Conservation (phyloP, 2,113 vertebrate species). For the Podocnemis expansa region DNA sequence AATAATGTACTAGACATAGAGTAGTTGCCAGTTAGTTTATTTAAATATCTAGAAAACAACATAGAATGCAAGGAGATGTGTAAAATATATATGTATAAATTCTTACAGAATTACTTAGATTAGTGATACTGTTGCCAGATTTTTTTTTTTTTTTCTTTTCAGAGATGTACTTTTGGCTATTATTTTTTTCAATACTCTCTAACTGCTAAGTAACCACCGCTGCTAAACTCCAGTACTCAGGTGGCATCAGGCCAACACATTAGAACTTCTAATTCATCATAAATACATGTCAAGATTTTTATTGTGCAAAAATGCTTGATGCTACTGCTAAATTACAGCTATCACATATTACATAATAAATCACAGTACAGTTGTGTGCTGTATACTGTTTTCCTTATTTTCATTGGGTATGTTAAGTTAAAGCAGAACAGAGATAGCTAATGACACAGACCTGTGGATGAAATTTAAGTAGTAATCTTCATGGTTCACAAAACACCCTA, state of each 20-base stretch:
- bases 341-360: conserved; percentile 16
- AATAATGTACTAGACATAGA: not conserved
- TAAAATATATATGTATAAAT: not conserved
- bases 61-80: not conserved
- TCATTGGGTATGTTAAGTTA: not conserved
- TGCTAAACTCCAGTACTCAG: not conserved
- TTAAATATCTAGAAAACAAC: not conserved
- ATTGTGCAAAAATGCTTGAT: conserved; percentile 55
- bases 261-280: conserved; percentile 28
- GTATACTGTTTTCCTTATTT: conserved; percentile 16
- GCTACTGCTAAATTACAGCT: conserved; percentile 37
- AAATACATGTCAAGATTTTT: conserved; percentile 51
- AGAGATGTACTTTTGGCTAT: conserved; percentile 39
- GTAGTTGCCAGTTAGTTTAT: not conserved
- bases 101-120: conserved; percentile 26
- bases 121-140: not conserved
- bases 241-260: not conserved
- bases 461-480: conserved; percentile 16
- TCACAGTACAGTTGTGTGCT: not conserved
- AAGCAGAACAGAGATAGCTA: conserved; percentile 34
- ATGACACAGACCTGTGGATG: not conserved
- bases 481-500: conserved; percentile 8
- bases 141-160: no score
- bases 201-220: conserved; percentile 12
- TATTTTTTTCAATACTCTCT: conserved; percentile 23